Percentiles rank a stretch among this genome's conserved stretches.
Evolutionary conservation across 2,113 vertebrate species (phyloP).

Genomic region (Oreamnos americanus): DNA sequence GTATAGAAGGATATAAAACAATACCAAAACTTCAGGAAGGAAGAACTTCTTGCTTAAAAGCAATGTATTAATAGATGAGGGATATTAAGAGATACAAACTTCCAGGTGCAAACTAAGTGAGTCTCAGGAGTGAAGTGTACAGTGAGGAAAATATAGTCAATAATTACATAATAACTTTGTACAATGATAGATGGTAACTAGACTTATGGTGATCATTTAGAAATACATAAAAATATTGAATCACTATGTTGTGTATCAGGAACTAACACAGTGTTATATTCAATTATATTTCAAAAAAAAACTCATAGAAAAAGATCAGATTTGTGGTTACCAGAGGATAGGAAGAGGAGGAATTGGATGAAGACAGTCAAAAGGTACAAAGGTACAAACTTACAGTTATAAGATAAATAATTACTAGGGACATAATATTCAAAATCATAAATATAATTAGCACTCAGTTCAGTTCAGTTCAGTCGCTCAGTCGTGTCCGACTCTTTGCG

Average conservation of each 20-base stretch:
- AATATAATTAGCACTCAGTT: background rate
- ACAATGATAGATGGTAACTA: background rate
- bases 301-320: background rate
- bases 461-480: too few species aligned
- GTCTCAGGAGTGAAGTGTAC: background rate
- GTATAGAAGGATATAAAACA: background rate
- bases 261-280: background rate
- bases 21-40: background rate
- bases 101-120: background rate
- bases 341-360: background rate
- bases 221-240: background rate
- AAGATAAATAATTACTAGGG: background rate
- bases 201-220: background rate
- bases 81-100: background rate
- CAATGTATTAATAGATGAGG: background rate
- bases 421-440: background rate
- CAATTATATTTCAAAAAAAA: background rate
- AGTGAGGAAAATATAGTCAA: background rate
- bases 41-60: background rate
- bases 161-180: background rate
- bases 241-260: background rate
- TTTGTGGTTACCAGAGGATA: background rate
- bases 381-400: background rate
- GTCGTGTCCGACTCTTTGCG: too few species aligned
- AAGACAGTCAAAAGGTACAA: background rate